These are phyloP conservation scores for Fukomys damarensis DNA, from an alignment of 2,113 vertebrate species.

Conservation along the genomic window DNA sequence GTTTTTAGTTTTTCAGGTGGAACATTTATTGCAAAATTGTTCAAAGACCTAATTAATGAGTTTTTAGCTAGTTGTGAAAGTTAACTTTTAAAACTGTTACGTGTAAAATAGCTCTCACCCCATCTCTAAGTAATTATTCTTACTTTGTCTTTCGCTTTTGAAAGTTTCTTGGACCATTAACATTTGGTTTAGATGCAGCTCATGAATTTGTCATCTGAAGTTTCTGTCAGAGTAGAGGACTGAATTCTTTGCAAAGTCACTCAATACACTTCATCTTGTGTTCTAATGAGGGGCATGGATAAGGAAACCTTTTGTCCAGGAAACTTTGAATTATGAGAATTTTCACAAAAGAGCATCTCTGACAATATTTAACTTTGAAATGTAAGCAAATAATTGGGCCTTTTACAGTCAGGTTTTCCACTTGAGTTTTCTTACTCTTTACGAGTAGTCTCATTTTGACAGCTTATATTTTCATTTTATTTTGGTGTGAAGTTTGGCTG, in stretches of 20 bases:
- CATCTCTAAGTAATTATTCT: not conserved
- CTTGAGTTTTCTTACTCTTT: slow-evolving; percentile 74
- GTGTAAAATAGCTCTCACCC: not conserved
- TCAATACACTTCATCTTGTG: not conserved
- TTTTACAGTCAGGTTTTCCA: slow-evolving; percentile 74
- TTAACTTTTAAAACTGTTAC: slow-evolving; percentile 46
- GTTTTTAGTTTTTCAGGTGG: slow-evolving; percentile 49
- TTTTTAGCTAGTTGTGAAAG: slow-evolving; percentile 51
- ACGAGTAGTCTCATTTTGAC: slow-evolving; percentile 24
- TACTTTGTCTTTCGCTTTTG: not conserved
- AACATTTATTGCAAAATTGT: slow-evolving; percentile 47
- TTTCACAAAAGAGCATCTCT: slow-evolving; percentile 73
- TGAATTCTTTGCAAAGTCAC: slow-evolving; percentile 6
- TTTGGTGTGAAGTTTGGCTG: slow-evolving; percentile 23
- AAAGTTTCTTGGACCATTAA: not conserved
- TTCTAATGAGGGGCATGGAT: not conserved
- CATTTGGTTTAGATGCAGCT: slow-evolving; percentile 37
- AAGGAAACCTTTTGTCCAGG: not conserved
- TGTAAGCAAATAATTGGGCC: slow-evolving; percentile 69
- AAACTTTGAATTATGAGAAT: slow-evolving; percentile 64
- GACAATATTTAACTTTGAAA: slow-evolving; percentile 65
- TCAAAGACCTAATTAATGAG: slow-evolving; percentile 45
- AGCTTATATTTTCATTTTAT: slow-evolving; percentile 54
- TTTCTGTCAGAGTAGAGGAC: not conserved
- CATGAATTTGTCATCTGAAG: not conserved